Evolutionary conservation across 2,888 invertebrate genomes (phyloP), one percentile per base, ranked within the genome.

Genomic region (Leptopilina myrica): DNA sequence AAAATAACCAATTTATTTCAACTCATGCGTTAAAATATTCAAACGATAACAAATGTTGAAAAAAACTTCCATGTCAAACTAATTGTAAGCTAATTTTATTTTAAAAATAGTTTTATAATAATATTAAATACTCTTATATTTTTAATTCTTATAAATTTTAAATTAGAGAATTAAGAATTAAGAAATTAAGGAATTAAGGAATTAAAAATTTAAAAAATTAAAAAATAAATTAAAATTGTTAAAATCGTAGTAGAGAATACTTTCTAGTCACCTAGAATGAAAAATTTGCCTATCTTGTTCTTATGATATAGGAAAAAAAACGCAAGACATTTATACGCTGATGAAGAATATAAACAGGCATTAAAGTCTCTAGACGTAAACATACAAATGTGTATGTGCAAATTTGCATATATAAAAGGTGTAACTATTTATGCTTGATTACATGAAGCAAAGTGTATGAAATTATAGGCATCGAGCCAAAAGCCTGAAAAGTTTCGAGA

Each of bases 401-500:
- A 59, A 59, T 59, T 59, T 59, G 59, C 59, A n/a, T 59, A n/a
- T 59, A 59, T 59, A 59, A 15, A 14, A 15, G 49, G n/a, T 62
- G 15, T 62, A 62, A 15, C 62, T 62, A 62, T 33, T 26, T 69
- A 33, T 33, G 49, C 9, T 56, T 33, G 12, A 33, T 4, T 56
- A 40, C 26, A 33, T 73, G 73, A 14, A 9, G n/a, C 73, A 40
- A 53, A 26, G 53, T 26, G 69, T 53, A 33, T 9, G 4, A 40
- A 77, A 76, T 65, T 79, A 66, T 78, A 79, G 78, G 82, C 80
- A 81, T 62, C 69, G 78, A 79, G 81, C 81, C 84, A 86, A 80
- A 81, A 49, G 77, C 64, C 84, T 83, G 86, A 81, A 79, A 80
- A 85, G 82, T 85, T 86, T 80, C 80, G 79, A 84, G 81, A 85